Evolutionary conservation across 64 coral and sea anemone genomes (phyloP).

Genomic region (Pachyseris speciosa): DNA sequence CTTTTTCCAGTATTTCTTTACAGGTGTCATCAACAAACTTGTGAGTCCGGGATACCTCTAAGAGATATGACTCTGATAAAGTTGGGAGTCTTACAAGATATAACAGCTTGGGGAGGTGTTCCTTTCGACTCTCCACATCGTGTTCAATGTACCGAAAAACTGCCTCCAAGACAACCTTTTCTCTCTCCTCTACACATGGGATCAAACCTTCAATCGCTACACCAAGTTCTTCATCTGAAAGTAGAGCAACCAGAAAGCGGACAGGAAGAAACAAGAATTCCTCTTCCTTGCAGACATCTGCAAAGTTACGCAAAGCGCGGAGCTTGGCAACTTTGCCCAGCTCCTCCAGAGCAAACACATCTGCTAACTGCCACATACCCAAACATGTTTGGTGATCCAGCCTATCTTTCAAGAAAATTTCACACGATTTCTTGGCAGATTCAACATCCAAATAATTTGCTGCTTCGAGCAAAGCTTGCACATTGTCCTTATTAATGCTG

Average conservation of each 20-base stretch:
- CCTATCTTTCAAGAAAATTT: slow-evolving; percentile 51
- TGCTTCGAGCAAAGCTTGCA: slow-evolving; percentile 68
- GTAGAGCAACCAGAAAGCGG: slow-evolving; percentile 42
- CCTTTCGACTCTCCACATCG: slow-evolving; percentile 23
- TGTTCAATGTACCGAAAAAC: slow-evolving; percentile 72
- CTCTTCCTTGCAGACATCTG: slow-evolving; percentile 30
- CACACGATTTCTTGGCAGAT: slow-evolving; percentile 71
- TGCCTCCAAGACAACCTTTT: slow-evolving; percentile 70
- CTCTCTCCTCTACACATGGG: slow-evolving; percentile 52
- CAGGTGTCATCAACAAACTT: neutral
- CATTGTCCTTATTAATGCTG: slow-evolving; percentile 68
- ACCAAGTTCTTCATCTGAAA: slow-evolving; percentile 60
- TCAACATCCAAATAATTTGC: slow-evolving; percentile 75
- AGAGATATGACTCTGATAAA: slow-evolving; percentile 65
- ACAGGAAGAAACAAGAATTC: slow-evolving; percentile 58
- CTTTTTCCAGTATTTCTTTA: slow-evolving; percentile 40
- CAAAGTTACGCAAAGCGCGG: slow-evolving; percentile 48
- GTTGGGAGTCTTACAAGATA: slow-evolving; percentile 61
- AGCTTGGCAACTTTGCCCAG: slow-evolving; percentile 55
- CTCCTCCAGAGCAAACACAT: slow-evolving; percentile 50
- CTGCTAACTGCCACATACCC: slow-evolving; percentile 58
- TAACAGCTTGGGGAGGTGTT: slow-evolving; percentile 60
- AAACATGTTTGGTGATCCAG: slow-evolving; percentile 52
- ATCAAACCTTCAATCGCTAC: slow-evolving; percentile 70
- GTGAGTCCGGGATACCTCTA: slow-evolving; percentile 8